A percentile compares a stretch with the other conserved stretches of the same genome.
These are phyloP conservation scores for Pseudomyrmex dendroicus DNA, from an alignment of 1,140 invertebrate genomes.

Conservation along the genomic window DNA sequence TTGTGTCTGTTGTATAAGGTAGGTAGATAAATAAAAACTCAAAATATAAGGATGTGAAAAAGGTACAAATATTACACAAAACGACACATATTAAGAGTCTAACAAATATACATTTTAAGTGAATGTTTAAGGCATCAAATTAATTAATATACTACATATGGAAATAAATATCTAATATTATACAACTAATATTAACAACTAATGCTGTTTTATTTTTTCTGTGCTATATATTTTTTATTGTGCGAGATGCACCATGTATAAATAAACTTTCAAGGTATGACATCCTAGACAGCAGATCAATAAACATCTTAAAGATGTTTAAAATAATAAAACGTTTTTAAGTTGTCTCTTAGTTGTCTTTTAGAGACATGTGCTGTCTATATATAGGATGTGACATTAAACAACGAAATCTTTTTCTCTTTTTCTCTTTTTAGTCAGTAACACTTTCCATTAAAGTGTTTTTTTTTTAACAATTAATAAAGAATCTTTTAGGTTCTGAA, in stretches of 20 bases:
- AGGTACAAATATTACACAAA: not conserved
- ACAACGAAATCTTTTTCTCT: too few relatives aligned
- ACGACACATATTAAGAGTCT: not conserved
- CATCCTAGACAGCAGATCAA: too few relatives aligned
- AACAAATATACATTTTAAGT: slow-evolving; percentile 29
- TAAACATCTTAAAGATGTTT: too few relatives aligned
- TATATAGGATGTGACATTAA: too few relatives aligned
- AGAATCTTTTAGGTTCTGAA: too few relatives aligned
- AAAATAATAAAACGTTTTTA: too few relatives aligned
- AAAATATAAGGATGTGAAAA: not conserved
- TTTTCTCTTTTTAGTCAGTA: too few relatives aligned
- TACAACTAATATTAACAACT: slow-evolving; percentile 31
- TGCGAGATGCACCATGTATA: not conserved
- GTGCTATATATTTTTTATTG: slow-evolving; percentile 11
- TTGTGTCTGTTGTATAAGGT: too few relatives aligned
- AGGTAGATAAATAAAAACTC: not conserved
- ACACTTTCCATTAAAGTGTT: too few relatives aligned
- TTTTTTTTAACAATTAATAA: too few relatives aligned
- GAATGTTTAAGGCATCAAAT: slow-evolving; percentile 48
- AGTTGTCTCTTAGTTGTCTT: too few relatives aligned
- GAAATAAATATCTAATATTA: slow-evolving; percentile 45
- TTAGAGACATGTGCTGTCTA: too few relatives aligned
- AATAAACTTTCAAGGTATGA: slow-evolving; percentile 9
- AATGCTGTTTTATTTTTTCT: slow-evolving; percentile 7
- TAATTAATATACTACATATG: slow-evolving; percentile 25